A percentile compares a stretch with the other conserved stretches of the same genome.
Conservation (phyloP, 2,888 invertebrate species). For the Hemaris fuciformis region DNA sequence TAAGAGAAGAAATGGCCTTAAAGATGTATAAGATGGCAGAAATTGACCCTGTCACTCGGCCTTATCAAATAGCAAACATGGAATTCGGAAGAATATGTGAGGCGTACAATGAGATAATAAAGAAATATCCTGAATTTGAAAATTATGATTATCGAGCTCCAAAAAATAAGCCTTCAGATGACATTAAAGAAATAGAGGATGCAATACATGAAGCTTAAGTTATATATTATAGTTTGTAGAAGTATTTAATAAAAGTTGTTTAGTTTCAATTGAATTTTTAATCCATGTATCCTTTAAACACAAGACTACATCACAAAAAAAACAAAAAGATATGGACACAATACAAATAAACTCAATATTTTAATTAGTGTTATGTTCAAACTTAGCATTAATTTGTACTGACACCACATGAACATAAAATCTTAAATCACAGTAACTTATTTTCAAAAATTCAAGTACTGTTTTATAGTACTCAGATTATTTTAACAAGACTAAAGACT, state of each 20-base stretch:
- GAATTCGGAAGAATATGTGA: slow-evolving; percentile 90
- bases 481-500: no score
- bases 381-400: no score
- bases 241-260: slow-evolving; percentile 23
- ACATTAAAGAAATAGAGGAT: slow-evolving; percentile 29
- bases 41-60: slow-evolving; percentile 85
- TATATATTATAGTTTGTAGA: slow-evolving; percentile 40
- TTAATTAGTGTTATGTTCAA: no score
- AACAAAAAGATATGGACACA: no score
- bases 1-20: slow-evolving; percentile 83
- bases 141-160: slow-evolving; percentile 86
- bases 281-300: neutral
- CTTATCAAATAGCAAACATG: slow-evolving; percentile 88
- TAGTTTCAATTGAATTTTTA: slow-evolving; percentile 1
- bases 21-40: slow-evolving; percentile 87
- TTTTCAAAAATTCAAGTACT: no score
- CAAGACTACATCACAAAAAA: no score
- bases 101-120: slow-evolving; percentile 88
- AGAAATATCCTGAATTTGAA: slow-evolving; percentile 84
- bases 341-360: no score
- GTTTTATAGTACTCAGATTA: no score
- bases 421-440: no score
- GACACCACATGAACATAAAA: no score
- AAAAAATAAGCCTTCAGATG: slow-evolving; percentile 43
- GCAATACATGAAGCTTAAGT: slow-evolving; percentile 26